These are phyloP conservation scores for Procavia capensis DNA, from an alignment of 2,113 vertebrate genomes.

Conservation along the genomic window DNA sequence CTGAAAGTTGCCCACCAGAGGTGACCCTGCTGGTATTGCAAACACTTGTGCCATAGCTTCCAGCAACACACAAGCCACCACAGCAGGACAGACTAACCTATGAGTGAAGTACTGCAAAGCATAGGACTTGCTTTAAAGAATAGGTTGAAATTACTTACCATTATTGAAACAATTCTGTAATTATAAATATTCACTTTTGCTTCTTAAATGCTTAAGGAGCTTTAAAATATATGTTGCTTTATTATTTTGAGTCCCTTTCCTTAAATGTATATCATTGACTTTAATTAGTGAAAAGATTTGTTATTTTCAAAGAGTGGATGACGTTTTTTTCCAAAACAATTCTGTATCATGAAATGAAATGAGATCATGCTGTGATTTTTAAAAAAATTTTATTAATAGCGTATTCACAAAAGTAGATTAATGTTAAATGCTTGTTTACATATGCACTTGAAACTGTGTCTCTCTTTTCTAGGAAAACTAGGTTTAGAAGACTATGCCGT, in stretches of 20 bases:
- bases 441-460: conserved; percentile 56
- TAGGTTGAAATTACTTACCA: conserved; percentile 21
- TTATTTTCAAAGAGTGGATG: conserved; percentile 10
- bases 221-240: conserved; percentile 22
- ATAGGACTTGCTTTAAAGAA: conserved; percentile 35
- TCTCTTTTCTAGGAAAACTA: conserved; percentile 89
- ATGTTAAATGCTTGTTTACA: conserved; percentile 39
- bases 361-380: not conserved
- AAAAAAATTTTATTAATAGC: not conserved
- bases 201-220: conserved; percentile 4
- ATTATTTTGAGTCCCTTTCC: conserved; percentile 14
- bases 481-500: conserved; percentile 93
- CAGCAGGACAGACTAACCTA: no score
- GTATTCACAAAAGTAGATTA: conserved; percentile 41
- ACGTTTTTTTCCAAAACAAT: conserved; percentile 61
- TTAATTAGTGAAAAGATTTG: conserved; percentile 37
- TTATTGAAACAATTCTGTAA: conserved; percentile 12
- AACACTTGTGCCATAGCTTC: no score
- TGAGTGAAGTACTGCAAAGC: not conserved
- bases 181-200: conserved; percentile 31
- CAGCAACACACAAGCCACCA: no score
- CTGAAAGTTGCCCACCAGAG: no score
- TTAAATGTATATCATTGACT: conserved; percentile 22
- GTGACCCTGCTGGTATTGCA: no score
- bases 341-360: conserved; percentile 48